Conservation (phyloP, 2,888 invertebrate genomes). For the Stratiomys singularior region DNA sequence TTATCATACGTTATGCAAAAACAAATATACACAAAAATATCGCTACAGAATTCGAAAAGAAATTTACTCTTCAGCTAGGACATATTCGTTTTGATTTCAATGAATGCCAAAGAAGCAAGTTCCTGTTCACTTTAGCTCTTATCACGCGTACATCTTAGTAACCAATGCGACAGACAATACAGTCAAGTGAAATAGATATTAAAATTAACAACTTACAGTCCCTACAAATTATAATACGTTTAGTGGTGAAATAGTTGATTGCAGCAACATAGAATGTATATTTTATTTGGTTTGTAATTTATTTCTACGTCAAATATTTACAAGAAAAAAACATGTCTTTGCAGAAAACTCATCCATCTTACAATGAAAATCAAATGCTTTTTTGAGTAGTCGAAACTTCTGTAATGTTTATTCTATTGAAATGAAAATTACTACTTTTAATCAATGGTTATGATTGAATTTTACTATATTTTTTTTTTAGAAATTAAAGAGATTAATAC, state of each 20-base stretch:
- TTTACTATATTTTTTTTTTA: too few species aligned
- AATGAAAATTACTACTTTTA: too few species aligned
- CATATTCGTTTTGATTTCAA: background rate
- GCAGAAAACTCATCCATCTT: background rate
- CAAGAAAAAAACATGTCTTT: background rate
- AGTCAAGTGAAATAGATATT: background rate
- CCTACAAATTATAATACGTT: slow-evolving; percentile 2
- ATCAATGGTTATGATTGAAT: too few species aligned
- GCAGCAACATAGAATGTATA: background rate
- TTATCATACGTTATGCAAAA: background rate
- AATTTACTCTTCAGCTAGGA: too few species aligned
- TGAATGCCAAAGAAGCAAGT: too few species aligned
- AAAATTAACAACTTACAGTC: background rate
- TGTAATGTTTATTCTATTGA: too few species aligned
- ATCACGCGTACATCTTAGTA: too few species aligned
- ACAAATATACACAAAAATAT: slow-evolving; percentile 33
- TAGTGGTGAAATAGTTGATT: slow-evolving; percentile 9
- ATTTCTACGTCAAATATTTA: slow-evolving; percentile 26
- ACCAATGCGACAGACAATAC: background rate
- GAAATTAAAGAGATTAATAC: too few species aligned
- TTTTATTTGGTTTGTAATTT: background rate
- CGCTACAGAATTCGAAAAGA: background rate
- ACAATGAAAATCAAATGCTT: too few species aligned
- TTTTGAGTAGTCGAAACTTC: too few species aligned
- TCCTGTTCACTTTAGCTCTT: too few species aligned